These are phyloP conservation scores for Himalopsyche japonica DNA, from an alignment of 2,888 invertebrate genomes.

Conservation along the genomic window DNA sequence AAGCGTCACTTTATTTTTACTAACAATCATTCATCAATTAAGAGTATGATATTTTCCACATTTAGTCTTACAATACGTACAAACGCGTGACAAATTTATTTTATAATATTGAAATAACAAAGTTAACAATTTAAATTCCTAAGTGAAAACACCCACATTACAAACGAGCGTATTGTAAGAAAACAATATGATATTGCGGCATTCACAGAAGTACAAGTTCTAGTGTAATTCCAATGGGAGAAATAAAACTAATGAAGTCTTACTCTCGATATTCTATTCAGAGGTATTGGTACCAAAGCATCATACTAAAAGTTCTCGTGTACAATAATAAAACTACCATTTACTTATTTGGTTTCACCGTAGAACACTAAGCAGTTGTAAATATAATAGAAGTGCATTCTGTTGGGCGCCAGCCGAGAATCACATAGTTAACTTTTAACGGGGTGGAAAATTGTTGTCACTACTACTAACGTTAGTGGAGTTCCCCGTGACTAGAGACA, in stretches of 20 bases:
- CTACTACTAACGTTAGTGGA: background rate
- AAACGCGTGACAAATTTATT: too few relatives aligned
- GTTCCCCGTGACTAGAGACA: background rate
- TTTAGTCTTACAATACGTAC: too few relatives aligned
- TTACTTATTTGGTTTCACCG: background rate
- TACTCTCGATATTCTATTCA: background rate
- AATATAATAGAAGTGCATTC: background rate
- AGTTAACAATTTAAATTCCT: too few relatives aligned
- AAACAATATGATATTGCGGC: background rate
- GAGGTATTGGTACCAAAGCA: background rate
- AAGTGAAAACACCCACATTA: too few relatives aligned
- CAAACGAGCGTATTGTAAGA: too few relatives aligned
- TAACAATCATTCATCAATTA: too few relatives aligned
- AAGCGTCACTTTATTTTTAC: too few relatives aligned
- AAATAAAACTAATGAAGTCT: background rate
- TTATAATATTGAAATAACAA: too few relatives aligned
- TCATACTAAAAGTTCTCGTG: background rate
- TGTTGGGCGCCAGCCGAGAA: background rate
- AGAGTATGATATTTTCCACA: too few relatives aligned
- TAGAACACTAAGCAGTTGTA: background rate
- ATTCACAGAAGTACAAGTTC: background rate
- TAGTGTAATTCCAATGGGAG: background rate
- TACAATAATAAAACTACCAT: background rate
- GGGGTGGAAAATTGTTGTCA: background rate
- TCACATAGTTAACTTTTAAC: background rate